Evolutionary conservation across 2,797 vertebrate genomes (phyloP).

Genomic region (Crocidura indochinensis): DNA sequence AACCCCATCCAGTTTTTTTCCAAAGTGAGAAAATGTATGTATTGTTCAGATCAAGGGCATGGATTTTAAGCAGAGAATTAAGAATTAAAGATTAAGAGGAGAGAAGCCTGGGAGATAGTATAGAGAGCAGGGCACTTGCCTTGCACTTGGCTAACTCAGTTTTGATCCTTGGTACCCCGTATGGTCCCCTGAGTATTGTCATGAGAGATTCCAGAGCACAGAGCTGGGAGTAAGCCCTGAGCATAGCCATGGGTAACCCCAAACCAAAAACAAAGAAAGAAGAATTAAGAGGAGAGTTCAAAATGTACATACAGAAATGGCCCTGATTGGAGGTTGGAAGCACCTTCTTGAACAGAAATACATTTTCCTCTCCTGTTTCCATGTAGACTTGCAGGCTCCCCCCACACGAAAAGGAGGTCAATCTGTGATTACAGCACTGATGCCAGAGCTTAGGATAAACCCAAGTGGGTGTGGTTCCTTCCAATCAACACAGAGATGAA

Average conservation of each 20-base stretch:
- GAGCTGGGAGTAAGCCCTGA: too few relatives aligned
- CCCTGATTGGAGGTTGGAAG: neutral
- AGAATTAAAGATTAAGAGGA: constrained; percentile 5
- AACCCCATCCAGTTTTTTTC: neutral
- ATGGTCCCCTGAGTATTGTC: too few relatives aligned
- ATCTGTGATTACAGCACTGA: neutral
- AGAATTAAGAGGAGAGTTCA: neutral
- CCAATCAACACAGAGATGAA: constrained; percentile 57
- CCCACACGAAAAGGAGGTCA: constrained; percentile 50
- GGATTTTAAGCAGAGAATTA: constrained; percentile 2
- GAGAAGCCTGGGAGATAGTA: neutral
- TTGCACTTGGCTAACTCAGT: too few relatives aligned
- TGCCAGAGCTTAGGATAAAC: constrained; percentile 23
- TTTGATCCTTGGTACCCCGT: too few relatives aligned
- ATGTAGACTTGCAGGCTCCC: neutral
- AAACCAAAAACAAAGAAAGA: too few relatives aligned
- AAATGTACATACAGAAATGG: neutral
- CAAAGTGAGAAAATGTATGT: constrained; percentile 43
- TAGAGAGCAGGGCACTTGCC: too few relatives aligned
- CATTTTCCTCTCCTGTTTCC: neutral
- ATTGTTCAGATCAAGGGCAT: neutral
- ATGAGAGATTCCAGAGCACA: too few relatives aligned
- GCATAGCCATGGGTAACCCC: too few relatives aligned
- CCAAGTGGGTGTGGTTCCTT: neutral
- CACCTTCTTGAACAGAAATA: neutral